Conservation (phyloP, 2,113 vertebrate genomes). For the Myotis brandtii region DNA sequence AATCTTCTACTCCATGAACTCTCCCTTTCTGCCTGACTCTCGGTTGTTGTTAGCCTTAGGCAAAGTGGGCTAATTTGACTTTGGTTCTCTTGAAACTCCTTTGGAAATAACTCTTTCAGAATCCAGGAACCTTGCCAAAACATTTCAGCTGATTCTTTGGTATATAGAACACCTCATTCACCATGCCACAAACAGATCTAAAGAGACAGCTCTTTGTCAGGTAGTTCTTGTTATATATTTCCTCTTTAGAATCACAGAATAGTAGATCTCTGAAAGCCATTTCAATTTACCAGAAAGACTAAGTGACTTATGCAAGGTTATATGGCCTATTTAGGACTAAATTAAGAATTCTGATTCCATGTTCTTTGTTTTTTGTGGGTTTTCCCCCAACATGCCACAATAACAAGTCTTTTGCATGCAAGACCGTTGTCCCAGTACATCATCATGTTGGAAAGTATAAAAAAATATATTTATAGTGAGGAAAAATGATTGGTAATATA, state of each 20-base stretch:
- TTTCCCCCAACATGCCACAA: neutral
- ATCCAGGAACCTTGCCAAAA: neutral
- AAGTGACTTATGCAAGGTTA: neutral
- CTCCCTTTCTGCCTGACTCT: neutral
- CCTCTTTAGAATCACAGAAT: neutral
- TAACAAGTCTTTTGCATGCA: neutral
- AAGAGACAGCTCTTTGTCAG: neutral
- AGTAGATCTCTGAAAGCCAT: neutral
- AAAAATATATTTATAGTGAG: neutral
- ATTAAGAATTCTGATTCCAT: neutral
- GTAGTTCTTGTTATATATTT: neutral
- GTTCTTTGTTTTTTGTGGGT: neutral
- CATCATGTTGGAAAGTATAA: neutral
- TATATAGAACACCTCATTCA: neutral
- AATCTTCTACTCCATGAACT: neutral
- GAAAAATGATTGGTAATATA: neutral
- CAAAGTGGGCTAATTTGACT: constrained; percentile 23
- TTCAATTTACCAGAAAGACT: constrained; percentile 3
- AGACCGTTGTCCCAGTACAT: neutral
- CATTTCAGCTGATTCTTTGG: neutral
- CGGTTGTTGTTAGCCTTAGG: neutral
- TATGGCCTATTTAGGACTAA: neutral
- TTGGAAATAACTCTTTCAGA: neutral
- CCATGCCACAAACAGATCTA: neutral
- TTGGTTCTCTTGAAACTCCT: constrained; percentile 3